A percentile compares a stretch with the other conserved stretches of the same genome.
phyloP scores from a whole-genome alignment of 1,140 invertebrate genomes.

The Scaptomyza montana region DNA sequence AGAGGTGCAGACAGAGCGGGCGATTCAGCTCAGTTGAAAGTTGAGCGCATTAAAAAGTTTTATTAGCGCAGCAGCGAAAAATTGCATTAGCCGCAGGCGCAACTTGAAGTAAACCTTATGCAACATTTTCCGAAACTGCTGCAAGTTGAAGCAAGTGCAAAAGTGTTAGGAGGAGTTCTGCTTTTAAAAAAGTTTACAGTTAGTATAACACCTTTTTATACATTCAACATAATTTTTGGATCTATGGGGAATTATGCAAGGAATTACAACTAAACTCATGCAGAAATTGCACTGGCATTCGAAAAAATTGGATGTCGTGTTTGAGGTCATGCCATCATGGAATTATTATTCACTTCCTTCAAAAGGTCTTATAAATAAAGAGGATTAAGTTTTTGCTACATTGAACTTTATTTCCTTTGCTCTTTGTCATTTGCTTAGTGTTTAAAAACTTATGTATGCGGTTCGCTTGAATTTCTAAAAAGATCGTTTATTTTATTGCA shows the following conservation, averaged over 20 bases:
- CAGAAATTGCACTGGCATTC: no score
- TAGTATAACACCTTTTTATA: no score
- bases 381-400: no score
- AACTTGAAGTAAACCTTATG: conserved; percentile 38
- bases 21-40: conserved; percentile 38
- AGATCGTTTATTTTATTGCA: conserved; percentile 10
- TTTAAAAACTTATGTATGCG: no score
- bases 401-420: no score
- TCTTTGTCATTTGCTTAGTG: no score
- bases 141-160: neutral
- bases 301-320: no score
- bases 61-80: conserved; percentile 58
- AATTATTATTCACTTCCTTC: no score
- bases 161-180: neutral
- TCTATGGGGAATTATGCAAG: neutral
- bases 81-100: conserved; percentile 72
- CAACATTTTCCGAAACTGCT: conserved; percentile 5
- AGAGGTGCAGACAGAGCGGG: conserved; percentile 4
- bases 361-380: no score
- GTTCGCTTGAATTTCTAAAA: no score
- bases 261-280: neutral
- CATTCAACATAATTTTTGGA: no score
- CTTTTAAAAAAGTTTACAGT: conserved; percentile 3
- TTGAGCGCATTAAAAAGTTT: conserved; percentile 72
- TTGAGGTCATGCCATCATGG: no score